These are phyloP conservation scores for Trichopria drosophilae DNA, from an alignment of 2,888 invertebrate genomes.

Conservation along the genomic window DNA sequence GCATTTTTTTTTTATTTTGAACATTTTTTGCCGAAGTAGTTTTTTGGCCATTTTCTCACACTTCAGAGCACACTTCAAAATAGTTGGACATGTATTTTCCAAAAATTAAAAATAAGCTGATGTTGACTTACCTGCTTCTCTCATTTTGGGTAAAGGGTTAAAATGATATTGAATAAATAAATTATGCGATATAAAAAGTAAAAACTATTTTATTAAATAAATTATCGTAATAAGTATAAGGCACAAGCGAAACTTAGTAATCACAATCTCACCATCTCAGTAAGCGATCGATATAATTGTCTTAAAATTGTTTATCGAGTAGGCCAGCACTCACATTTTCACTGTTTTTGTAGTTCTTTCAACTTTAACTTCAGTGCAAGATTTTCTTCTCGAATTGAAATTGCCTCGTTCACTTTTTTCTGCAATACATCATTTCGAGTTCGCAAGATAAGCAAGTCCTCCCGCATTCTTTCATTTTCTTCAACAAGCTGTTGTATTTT, in stretches of 20 bases:
- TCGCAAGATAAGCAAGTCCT: conserved; percentile 43
- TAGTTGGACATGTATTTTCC: too few relatives aligned
- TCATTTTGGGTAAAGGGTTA: too few relatives aligned
- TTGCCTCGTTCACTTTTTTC: conserved; percentile 43
- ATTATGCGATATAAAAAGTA: conserved; percentile 1
- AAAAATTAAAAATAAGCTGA: background rate
- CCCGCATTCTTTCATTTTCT: conserved; percentile 47
- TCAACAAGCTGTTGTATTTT: conserved; percentile 39
- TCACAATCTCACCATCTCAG: too few relatives aligned
- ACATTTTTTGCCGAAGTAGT: too few relatives aligned
- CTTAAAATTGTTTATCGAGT: too few relatives aligned
- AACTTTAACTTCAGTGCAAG: conserved; percentile 44
- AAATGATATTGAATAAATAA: background rate
- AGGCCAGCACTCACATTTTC: conserved; percentile 23
- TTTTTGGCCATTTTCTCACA: too few relatives aligned
- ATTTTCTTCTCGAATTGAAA: conserved; percentile 48
- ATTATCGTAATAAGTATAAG: conserved; percentile 2
- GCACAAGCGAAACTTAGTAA: too few relatives aligned
- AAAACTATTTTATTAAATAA: background rate
- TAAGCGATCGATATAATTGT: too few relatives aligned
- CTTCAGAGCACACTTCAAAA: too few relatives aligned
- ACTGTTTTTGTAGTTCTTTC: conserved; percentile 40
- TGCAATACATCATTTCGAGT: conserved; percentile 44
- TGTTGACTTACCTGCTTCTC: too few relatives aligned
- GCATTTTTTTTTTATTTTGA: too few relatives aligned